Evolutionary conservation across 2,888 invertebrate genomes (phyloP).

Genomic region (Carcina quercana): DNA sequence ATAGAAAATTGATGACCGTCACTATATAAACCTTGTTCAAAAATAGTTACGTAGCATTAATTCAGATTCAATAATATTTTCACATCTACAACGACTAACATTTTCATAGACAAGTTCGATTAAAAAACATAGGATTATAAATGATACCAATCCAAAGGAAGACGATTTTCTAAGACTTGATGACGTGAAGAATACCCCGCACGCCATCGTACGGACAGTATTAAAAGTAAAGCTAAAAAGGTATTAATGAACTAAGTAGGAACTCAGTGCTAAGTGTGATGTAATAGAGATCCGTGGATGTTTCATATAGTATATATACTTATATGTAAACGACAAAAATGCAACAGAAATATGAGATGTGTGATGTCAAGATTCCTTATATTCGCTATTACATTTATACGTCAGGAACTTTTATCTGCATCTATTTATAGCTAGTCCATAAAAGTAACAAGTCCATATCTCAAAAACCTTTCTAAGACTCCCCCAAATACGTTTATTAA

Average conservation of each 20-base stretch:
- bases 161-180: conserved; percentile 46
- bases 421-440: too few species aligned
- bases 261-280: conserved; percentile 69
- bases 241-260: conserved; percentile 64
- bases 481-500: too few species aligned
- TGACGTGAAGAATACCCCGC: conserved; percentile 16
- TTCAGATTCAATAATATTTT: too few species aligned
- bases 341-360: conserved; percentile 42
- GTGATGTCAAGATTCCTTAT: conserved; percentile 12
- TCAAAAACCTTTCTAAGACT: too few species aligned
- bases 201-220: too few species aligned
- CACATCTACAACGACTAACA: too few species aligned
- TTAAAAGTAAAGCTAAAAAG: conserved; percentile 53
- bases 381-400: conserved; percentile 14
- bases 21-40: too few species aligned
- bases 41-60: too few species aligned
- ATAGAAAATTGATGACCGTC: too few species aligned
- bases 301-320: conserved; percentile 21
- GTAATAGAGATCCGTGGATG: conserved; percentile 53
- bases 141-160: conserved; percentile 36
- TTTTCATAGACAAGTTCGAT: too few species aligned
- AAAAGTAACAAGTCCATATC: too few species aligned
- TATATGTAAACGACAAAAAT: conserved; percentile 55
- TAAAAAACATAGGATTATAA: too few species aligned
- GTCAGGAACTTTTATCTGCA: conserved; percentile 37